Conservation (phyloP, 2,888 invertebrate species). For the Dicranocentrus wangi region DNA sequence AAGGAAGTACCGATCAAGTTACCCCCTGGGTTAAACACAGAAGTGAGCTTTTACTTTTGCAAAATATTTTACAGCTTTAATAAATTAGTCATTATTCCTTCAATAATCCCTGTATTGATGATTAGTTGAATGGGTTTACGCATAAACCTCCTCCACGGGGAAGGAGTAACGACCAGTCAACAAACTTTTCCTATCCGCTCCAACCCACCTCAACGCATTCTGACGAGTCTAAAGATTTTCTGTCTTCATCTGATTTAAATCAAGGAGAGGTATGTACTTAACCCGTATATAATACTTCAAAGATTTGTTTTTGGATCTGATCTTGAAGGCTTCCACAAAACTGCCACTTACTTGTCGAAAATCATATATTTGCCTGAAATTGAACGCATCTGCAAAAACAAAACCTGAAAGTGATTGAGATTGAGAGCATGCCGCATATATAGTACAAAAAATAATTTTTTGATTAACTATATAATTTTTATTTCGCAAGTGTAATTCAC, state of each 20-base stretch:
- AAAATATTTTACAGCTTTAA: constrained; percentile 24
- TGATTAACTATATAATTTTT: too few relatives aligned
- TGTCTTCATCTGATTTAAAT: constrained; percentile 58
- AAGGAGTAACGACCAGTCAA: constrained; percentile 66
- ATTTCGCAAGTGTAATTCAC: too few relatives aligned
- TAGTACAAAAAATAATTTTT: neutral
- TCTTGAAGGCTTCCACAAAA: too few relatives aligned
- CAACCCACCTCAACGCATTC: constrained; percentile 57
- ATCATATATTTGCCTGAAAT: too few relatives aligned
- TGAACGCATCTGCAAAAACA: too few relatives aligned
- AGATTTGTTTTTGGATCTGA: too few relatives aligned
- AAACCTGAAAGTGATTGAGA: too few relatives aligned
- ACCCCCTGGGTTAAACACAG: constrained; percentile 79
- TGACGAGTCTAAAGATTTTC: constrained; percentile 66
- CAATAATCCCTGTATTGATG: too few relatives aligned
- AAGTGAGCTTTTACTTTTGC: constrained; percentile 23
- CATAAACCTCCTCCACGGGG: constrained; percentile 63
- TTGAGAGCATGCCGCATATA: neutral
- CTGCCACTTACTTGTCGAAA: too few relatives aligned
- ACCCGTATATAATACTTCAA: too few relatives aligned
- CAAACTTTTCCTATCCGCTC: constrained; percentile 65
- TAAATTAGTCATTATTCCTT: constrained; percentile 18
- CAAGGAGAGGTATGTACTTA: constrained; percentile 63
- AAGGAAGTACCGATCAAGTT: constrained; percentile 80
- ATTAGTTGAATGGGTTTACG: constrained; percentile 65